phyloP scores from a whole-genome alignment of 2,113 vertebrate genomes.

The Antigone vipio region DNA sequence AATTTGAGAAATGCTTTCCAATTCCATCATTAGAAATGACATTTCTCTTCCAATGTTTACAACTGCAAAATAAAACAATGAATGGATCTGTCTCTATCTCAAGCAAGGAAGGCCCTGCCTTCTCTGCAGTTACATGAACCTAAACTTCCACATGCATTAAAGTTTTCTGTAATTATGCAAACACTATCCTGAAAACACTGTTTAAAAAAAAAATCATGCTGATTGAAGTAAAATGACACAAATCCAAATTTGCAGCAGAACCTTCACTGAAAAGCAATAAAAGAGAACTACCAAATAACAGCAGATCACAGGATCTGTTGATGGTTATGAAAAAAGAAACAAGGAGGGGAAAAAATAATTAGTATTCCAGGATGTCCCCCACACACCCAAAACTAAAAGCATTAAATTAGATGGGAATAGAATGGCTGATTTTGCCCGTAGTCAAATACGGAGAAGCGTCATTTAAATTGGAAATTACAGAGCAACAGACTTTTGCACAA shows the following conservation, averaged over 20 bases:
- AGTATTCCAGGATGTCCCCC: conserved; percentile 15
- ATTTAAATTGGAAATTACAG: conserved; percentile 60
- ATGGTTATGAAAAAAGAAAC: background rate
- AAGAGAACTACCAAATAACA: background rate
- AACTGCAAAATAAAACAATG: background rate
- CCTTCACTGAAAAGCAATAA: background rate
- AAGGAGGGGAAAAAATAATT: background rate
- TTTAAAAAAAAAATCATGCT: background rate
- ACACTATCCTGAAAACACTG: background rate
- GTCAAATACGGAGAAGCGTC: conserved; percentile 21
- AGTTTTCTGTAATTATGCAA: background rate
- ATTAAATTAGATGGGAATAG: conserved; percentile 43
- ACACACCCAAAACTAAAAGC: conserved; percentile 22
- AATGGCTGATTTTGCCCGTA: conserved; percentile 43
- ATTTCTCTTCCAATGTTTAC: background rate
- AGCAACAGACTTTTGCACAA: conserved; percentile 57
- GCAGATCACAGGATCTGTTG: background rate
- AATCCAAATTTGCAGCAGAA: background rate
- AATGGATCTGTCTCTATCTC: background rate
- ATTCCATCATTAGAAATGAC: background rate
- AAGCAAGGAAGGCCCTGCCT: background rate
- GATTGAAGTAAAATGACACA: background rate
- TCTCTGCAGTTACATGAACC: background rate
- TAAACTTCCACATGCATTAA: background rate
- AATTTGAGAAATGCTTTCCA: background rate